Percentiles rank a stretch among this genome's conserved stretches.
These are phyloP conservation scores for Machimus rusticus DNA, from an alignment of 2,888 invertebrate species.

Conservation along the genomic window DNA sequence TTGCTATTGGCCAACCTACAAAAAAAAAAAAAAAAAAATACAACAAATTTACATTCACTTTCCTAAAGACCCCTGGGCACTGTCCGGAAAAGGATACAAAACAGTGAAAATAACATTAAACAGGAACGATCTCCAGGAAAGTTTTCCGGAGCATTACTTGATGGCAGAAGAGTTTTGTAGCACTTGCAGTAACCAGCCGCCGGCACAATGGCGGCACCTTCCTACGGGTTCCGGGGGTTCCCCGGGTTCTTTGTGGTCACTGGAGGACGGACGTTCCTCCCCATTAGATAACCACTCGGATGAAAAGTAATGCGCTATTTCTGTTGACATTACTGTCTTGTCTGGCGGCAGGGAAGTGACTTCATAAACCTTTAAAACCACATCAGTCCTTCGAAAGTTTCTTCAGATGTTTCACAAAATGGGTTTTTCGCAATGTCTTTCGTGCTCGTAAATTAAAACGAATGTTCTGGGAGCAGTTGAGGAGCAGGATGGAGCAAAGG, in stretches of 20 bases:
- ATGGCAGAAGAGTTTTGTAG: neutral
- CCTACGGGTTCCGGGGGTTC: neutral
- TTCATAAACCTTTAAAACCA: neutral
- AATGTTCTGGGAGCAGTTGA: neutral
- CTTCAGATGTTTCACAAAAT: neutral
- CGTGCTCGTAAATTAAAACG: neutral
- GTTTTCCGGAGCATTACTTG: neutral
- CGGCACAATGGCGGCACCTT: neutral
- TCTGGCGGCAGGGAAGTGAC: neutral
- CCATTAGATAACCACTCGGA: constrained; percentile 12
- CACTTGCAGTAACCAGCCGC: neutral
- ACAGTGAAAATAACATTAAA: neutral
- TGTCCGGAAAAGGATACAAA: neutral
- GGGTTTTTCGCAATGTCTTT: neutral
- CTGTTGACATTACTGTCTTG: neutral
- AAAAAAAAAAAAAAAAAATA: neutral
- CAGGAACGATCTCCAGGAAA: neutral
- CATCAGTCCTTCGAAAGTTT: neutral
- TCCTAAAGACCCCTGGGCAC: neutral
- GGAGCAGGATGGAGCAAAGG: neutral
- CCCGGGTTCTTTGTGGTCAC: neutral
- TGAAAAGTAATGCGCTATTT: neutral
- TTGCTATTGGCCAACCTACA: neutral
- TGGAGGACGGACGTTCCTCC: neutral
- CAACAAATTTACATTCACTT: neutral